Conservation (phyloP, 2,113 vertebrate genomes). For the Donacobius atricapilla region DNA sequence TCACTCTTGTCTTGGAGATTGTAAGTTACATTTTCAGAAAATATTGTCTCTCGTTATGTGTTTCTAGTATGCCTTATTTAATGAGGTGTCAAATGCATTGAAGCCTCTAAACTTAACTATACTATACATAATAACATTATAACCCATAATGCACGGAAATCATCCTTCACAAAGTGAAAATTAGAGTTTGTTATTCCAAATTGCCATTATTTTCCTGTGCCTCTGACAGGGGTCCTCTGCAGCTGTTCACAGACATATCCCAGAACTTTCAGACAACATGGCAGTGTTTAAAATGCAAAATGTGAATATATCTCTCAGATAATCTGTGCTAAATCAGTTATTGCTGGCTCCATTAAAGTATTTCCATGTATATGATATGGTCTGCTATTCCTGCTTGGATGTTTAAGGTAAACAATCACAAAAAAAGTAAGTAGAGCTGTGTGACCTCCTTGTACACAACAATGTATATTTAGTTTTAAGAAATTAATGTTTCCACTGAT, state of each 20-base stretch:
- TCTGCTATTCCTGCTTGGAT: constrained; percentile 41
- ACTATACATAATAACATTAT: not conserved
- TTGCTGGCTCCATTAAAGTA: constrained; percentile 23
- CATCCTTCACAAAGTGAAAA: not conserved
- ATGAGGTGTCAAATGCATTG: not conserved
- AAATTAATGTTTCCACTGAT: not conserved
- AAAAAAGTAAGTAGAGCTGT: constrained; percentile 16
- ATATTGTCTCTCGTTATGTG: not conserved
- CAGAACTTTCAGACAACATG: constrained; percentile 35
- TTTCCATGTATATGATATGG: constrained; percentile 11
- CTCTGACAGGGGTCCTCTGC: constrained; percentile 26
- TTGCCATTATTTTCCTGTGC: not conserved
- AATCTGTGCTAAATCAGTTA: constrained; percentile 53
- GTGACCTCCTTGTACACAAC: constrained; percentile 19
- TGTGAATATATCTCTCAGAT: not conserved
- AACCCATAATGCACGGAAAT: not conserved
- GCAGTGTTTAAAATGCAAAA: constrained; percentile 47
- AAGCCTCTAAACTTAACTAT: not conserved
- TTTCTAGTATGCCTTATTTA: not conserved
- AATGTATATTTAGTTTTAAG: constrained; percentile 39
- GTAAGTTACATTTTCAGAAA: not conserved
- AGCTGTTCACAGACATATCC: not conserved
- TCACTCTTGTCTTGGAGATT: not conserved
- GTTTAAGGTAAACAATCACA: constrained; percentile 53
- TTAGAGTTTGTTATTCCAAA: constrained; percentile 17